A percentile compares a stretch with the other conserved stretches of the same genome.
These are phyloP conservation scores for Spinibarbus caldwelli DNA, from an alignment of 2,797 vertebrate genomes.

Conservation along the genomic window DNA sequence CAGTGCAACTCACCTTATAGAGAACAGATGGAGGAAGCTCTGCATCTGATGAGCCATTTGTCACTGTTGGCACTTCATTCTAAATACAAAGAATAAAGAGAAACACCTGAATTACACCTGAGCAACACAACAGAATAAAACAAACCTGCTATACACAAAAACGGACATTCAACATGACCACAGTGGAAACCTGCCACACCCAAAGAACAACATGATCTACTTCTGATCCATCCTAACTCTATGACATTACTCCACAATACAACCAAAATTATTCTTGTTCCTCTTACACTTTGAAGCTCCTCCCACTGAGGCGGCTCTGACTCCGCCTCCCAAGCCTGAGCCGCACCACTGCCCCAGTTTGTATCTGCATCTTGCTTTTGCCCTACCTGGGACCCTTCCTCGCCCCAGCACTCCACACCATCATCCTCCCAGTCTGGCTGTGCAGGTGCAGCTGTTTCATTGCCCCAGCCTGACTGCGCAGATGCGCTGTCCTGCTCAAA, in stretches of 20 bases:
- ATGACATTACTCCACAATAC: background rate
- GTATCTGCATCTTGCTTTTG: background rate
- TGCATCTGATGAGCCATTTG: constrained; percentile 83
- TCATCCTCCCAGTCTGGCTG: constrained; percentile 64
- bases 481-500: constrained; percentile 15
- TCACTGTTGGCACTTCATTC: constrained; percentile 79
- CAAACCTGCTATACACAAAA: background rate
- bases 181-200: background rate
- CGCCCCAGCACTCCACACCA: constrained; percentile 60
- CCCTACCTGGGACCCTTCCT: constrained; percentile 66
- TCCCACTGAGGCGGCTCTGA: constrained; percentile 16
- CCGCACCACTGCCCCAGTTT: background rate
- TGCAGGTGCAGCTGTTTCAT: background rate
- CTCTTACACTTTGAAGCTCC: constrained; percentile 36
- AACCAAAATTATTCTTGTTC: background rate
- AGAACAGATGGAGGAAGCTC: constrained; percentile 90
- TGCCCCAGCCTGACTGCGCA: constrained; percentile 40
- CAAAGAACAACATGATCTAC: constrained; percentile 2
- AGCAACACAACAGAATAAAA: constrained; percentile 5
- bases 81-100: constrained; percentile 59
- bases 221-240: background rate
- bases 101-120: background rate
- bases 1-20: constrained; percentile 84
- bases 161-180: background rate
- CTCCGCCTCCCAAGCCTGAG: constrained; percentile 33